Conservation (phyloP, 2,113 vertebrate genomes). For the Chaetura pelagica region DNA sequence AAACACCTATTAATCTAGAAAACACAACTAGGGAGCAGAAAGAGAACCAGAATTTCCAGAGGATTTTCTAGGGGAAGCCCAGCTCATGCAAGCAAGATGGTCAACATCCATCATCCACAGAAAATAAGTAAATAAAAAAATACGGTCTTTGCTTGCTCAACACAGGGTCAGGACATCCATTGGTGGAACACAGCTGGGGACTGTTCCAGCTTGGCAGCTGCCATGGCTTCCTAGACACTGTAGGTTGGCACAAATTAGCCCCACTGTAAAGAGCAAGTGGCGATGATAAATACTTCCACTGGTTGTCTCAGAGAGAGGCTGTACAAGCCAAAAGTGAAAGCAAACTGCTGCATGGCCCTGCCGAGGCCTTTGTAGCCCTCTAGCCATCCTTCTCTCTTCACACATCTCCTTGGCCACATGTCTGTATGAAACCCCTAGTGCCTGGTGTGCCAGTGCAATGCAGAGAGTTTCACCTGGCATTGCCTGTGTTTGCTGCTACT, state of each 20-base stretch:
- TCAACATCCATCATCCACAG: neutral
- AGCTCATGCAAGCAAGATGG: neutral
- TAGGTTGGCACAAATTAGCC: neutral
- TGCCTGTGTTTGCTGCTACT: neutral
- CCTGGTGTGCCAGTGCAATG: neutral
- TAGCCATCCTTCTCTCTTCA: neutral
- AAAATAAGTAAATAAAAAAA: neutral
- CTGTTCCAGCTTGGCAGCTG: neutral
- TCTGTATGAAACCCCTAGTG: neutral
- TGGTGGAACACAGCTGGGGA: neutral
- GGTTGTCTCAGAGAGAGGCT: neutral
- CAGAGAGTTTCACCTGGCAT: neutral
- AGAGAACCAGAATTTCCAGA: neutral
- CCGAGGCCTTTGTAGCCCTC: neutral
- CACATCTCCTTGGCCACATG: neutral
- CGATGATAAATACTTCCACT: neutral
- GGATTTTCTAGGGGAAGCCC: neutral
- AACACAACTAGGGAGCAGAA: neutral
- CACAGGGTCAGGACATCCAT: fast-evolving
- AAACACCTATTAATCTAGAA: neutral
- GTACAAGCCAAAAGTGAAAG: neutral
- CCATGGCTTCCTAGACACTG: neutral
- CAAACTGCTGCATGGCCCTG: neutral
- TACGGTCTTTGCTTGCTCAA: neutral
- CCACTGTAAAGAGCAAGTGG: neutral